A percentile compares a stretch with the other conserved stretches of the same genome.
Evolutionary conservation across 2,797 vertebrate genomes (phyloP).

Genomic region (Fistularia commersonii): DNA sequence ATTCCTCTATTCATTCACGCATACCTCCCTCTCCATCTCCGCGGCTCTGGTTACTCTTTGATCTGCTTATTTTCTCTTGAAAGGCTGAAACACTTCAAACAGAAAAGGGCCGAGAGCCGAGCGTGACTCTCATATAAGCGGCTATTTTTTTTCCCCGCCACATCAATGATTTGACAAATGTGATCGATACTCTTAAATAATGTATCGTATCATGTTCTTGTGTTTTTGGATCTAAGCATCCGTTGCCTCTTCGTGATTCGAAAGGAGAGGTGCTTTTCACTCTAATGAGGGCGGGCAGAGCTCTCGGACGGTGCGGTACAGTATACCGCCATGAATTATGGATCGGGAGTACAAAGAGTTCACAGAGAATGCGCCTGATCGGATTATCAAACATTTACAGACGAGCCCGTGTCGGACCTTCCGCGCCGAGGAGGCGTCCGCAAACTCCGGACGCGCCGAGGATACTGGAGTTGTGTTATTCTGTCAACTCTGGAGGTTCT

Average conservation of each 20-base stretch:
- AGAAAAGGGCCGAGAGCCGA: slow-evolving; percentile 41
- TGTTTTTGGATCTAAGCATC: slow-evolving; percentile 56
- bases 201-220: slow-evolving; percentile 58
- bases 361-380: slow-evolving; percentile 45
- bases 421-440: neutral
- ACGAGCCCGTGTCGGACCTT: slow-evolving; percentile 18
- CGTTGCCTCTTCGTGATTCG: slow-evolving; percentile 43
- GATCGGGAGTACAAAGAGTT: slow-evolving; percentile 53
- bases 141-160: slow-evolving; percentile 36
- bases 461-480: no score
- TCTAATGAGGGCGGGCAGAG: slow-evolving; percentile 52
- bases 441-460: slow-evolving; percentile 9
- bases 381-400: slow-evolving; percentile 57
- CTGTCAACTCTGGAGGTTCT: no score
- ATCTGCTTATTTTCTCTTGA: slow-evolving; percentile 72
- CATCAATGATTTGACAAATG: slow-evolving; percentile 45
- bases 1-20: slow-evolving; percentile 62
- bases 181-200: slow-evolving; percentile 74
- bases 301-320: slow-evolving; percentile 37
- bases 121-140: slow-evolving; percentile 59
- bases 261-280: slow-evolving; percentile 39
- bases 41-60: slow-evolving; percentile 67
- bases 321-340: slow-evolving; percentile 60
- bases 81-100: slow-evolving; percentile 73
- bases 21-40: slow-evolving; percentile 55